Conservation (phyloP, 2,888 invertebrate genomes). For the Hoplodrina blanda region DNA sequence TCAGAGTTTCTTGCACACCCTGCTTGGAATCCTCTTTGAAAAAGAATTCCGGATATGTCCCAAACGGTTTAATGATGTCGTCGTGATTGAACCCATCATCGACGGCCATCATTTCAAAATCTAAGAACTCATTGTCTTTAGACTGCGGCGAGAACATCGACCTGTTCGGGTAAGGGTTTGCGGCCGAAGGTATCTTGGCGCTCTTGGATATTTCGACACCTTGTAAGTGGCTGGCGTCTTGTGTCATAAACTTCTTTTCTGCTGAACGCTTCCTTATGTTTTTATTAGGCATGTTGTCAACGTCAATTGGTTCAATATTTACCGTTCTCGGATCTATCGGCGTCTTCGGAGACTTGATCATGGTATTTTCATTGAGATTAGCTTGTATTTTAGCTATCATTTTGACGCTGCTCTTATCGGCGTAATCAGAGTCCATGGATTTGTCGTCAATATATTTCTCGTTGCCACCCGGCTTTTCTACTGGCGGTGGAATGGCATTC, state of each 20-base stretch:
- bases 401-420: conserved; percentile 85
- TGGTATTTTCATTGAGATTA: conserved; percentile 86
- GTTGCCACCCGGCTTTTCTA: conserved; percentile 84
- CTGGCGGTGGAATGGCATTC: conserved; percentile 80
- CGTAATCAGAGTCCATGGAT: conserved; percentile 82
- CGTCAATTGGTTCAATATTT: conserved; percentile 79
- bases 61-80: conserved; percentile 92
- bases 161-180: conserved; percentile 87
- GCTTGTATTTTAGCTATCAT: conserved; percentile 89
- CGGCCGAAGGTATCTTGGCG: conserved; percentile 86
- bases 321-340: conserved; percentile 88
- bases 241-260: conserved; percentile 83
- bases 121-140: conserved; percentile 92
- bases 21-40: conserved; percentile 94
- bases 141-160: conserved; percentile 94
- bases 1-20: conserved; percentile 95
- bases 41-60: conserved; percentile 92
- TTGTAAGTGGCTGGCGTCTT: conserved; percentile 85
- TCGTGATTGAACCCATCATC: conserved; percentile 93
- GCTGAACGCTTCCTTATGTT: conserved; percentile 79
- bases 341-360: conserved; percentile 89
- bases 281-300: conserved; percentile 75
- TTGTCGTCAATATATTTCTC: conserved; percentile 88
- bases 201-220: conserved; percentile 87
- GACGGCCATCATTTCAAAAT: conserved; percentile 91